Base-by-base conservation (phyloP, 2,797 vertebrate species). In the Periophthalmus magnuspinnatus region DNA sequence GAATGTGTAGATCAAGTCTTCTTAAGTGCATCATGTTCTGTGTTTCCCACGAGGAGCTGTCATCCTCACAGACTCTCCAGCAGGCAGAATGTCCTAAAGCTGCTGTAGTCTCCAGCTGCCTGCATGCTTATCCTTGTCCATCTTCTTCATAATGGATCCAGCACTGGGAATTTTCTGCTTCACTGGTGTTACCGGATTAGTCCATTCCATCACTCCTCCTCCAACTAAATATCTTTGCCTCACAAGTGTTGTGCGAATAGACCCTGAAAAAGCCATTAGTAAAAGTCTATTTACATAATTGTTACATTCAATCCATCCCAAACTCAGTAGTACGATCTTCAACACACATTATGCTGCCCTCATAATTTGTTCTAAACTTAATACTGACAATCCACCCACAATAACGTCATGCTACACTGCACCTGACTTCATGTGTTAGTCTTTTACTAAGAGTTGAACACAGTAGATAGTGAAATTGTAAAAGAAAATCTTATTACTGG, bases 251-350 rank as follows among this genome's bases (percentile, higher is more conserved):
- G 85, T 87, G 79, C 80, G 11, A 79, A 72, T 72, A 83, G 81
- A 86, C 82, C 89, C 87, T 84, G 86, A 87, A 89, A 74, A 83
- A 74, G 72, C 85, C 77, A 79, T 68, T 61, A 75, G 63, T 32
- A 34, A 60, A 73, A 84, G 72, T 69, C 16, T 34, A 85, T 84
- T 87, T 85, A 89, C 86, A 90, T 68, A 16, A 71, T 64, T 28
- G 60, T 71, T 89, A 91, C 88, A 90, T 89, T 91, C 90, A 81
- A 75, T 67, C 80, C 76, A 33, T 79, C 81, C 65, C 68, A 66
- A 71, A 55, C 81, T 67, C 41, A 45, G 41, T 59, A 76, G 77
- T 71, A 70, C 79, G 72, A 72, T 57, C 34, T 41, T 36, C 68
- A 72, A 72, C 59, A 7, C 56, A 67, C 58, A 62, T 55, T 60